phyloP scores from a whole-genome alignment of 2,888 invertebrate genomes.

The Conomelus anceps region DNA sequence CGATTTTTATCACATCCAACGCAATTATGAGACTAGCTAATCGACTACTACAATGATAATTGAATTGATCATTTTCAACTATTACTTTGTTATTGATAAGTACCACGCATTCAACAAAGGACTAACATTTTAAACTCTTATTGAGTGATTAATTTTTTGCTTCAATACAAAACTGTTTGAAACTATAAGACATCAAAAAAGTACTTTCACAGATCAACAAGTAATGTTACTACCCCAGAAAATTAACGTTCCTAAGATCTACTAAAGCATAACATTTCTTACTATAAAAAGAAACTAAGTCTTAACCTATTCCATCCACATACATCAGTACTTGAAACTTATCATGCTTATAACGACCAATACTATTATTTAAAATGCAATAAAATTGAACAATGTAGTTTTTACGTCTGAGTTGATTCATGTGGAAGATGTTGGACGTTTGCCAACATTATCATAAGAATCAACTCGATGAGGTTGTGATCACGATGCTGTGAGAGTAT shows the following conservation, averaged over 20 bases:
- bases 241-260: background rate
- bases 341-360: background rate
- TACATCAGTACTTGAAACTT: background rate
- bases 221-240: background rate
- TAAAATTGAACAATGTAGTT: constrained; percentile 11
- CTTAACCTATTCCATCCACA: background rate
- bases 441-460: background rate
- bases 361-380: constrained; percentile 4
- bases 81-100: background rate
- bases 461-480: background rate
- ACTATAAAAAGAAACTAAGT: background rate
- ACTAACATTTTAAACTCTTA: background rate
- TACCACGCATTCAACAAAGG: background rate
- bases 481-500: background rate
- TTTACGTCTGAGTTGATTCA: background rate
- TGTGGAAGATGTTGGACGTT: background rate
- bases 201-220: background rate
- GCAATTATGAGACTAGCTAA: constrained; percentile 14
- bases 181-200: background rate
- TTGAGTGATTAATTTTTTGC: background rate
- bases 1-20: constrained; percentile 19
- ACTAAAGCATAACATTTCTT: background rate
- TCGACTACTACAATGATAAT: constrained; percentile 13
- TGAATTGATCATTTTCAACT: constrained; percentile 7
- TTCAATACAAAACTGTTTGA: background rate